These are phyloP conservation scores for Neosalanx taihuensis DNA, from an alignment of 2,797 vertebrate genomes.

Conservation along the genomic window DNA sequence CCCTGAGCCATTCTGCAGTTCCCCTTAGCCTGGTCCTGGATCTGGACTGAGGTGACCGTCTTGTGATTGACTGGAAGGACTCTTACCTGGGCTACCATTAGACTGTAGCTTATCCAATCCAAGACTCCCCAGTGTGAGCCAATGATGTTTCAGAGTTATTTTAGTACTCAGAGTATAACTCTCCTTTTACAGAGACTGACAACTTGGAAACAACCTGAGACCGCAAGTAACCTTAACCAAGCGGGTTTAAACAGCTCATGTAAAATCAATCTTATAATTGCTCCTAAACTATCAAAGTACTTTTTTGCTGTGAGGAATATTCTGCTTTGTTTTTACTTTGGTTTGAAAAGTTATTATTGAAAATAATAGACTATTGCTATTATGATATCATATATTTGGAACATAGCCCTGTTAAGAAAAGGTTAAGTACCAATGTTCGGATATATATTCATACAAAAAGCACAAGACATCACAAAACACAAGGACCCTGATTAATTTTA, in stretches of 20 bases:
- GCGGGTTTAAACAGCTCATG: constrained; percentile 78
- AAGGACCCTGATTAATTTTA: constrained; percentile 20
- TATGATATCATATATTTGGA: constrained; percentile 66
- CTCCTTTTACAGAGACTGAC: constrained; percentile 80
- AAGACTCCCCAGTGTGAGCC: constrained; percentile 38
- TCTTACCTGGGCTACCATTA: constrained; percentile 5
- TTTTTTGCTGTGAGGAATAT: constrained; percentile 62
- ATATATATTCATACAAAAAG: constrained; percentile 79
- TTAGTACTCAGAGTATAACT: constrained; percentile 78
- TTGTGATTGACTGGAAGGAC: constrained; percentile 32
- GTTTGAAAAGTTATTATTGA: constrained; percentile 52
- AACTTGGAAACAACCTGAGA: constrained; percentile 78
- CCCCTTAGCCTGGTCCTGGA: constrained; percentile 59
- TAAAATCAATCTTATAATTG: constrained; percentile 75
- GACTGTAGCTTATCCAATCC: constrained; percentile 1
- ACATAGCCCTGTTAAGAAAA: constrained; percentile 54
- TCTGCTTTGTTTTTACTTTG: constrained; percentile 26
- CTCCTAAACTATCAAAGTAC: constrained; percentile 62
- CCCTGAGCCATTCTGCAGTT: constrained; percentile 49
- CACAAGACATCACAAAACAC: constrained; percentile 65
- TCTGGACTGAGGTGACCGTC: constrained; percentile 43
- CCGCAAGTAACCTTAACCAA: constrained; percentile 74
- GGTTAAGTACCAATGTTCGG: constrained; percentile 64
- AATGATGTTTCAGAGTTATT: constrained; percentile 77
- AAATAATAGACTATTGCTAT: constrained; percentile 55